Evolutionary conservation across 2,113 vertebrate genomes (phyloP), one percentile per base, ranked within the genome.

Genomic region (Eretmodus cyanostictus): DNA sequence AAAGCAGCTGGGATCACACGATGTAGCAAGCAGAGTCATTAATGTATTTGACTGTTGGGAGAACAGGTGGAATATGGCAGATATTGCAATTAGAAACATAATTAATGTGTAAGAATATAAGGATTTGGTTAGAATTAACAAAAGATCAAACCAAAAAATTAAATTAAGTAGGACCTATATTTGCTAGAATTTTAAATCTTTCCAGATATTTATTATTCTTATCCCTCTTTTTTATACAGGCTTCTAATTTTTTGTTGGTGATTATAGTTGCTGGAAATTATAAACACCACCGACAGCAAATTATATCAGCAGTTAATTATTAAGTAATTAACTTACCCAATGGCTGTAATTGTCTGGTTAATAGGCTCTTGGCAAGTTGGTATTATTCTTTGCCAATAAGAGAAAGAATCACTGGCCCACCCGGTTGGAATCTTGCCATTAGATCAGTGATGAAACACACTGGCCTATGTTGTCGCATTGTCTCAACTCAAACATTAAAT

Each of bases 1-100:
- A 24, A 49, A 82, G 86, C 83, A 88, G 89, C 87, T 80, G 81
- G 84, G 76, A 93, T 85, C 84, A 83, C 86, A 78, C 40, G 80
- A 87, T 51, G 66, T 22, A 84, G 47, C 38, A 57, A 89, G 80
- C 85, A 5, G 36, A 87, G 47, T 63, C 81, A 54, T 90, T 92
- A 83, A 91, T 81, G 24, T 47, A 47, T 90, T 85, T 47, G 57
- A 12, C 36, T 54, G 78, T 90, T 91, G 47, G 89, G 82, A 87
- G 84, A 80, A 1, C 88, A 94, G 85, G 91, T 93, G 89, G 85
- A 84, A 55, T 79, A 24, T 22, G 51, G 19, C 14, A 12, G 19
- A 55, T 9, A 80, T 86, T 86, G 85, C 14, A 57, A 36, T 9
- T 61, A 55, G 59, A 78, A 73, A 17, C 6, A 14, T 16, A n/a